Percentiles rank a stretch among this genome's conserved stretches.
Conservation (phyloP, 2,888 invertebrate genomes). For the Herminia tarsipennalis region DNA sequence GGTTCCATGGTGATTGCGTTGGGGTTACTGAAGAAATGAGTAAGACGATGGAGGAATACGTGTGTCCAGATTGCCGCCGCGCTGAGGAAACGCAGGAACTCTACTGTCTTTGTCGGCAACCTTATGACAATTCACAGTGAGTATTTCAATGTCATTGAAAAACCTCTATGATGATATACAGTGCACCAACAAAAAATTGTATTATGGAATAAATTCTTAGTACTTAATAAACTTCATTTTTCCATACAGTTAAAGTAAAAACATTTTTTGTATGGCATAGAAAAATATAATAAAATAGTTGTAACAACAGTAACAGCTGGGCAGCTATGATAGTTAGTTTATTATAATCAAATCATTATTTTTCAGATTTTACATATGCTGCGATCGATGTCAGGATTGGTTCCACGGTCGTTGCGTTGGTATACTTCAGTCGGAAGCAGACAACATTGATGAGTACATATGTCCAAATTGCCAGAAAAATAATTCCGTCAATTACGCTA, state of each 20-base stretch:
- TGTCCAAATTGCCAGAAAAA: slow-evolving; percentile 98
- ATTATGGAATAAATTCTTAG: too few relatives aligned
- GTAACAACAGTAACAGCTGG: too few relatives aligned
- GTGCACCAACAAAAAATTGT: too few relatives aligned
- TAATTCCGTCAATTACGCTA: slow-evolving; percentile 94
- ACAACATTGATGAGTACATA: slow-evolving; percentile 97
- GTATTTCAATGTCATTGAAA: slow-evolving; percentile 58
- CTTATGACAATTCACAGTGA: slow-evolving; percentile 98
- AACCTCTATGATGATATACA: too few relatives aligned
- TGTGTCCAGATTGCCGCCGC: slow-evolving; percentile 94
- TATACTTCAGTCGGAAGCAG: slow-evolving; percentile 96
- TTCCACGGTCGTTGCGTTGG: slow-evolving; percentile 99
- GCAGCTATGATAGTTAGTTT: too few relatives aligned
- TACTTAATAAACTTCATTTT: too few relatives aligned
- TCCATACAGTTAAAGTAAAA: too few relatives aligned
- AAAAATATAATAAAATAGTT: too few relatives aligned
- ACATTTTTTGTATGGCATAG: too few relatives aligned
- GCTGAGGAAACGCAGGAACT: slow-evolving; percentile 96
- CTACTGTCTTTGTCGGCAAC: slow-evolving; percentile 98
- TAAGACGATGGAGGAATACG: slow-evolving; percentile 95
- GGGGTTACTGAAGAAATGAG: slow-evolving; percentile 97
- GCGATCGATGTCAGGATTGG: slow-evolving; percentile 99
- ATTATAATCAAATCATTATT: too few relatives aligned
- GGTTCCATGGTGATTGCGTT: slow-evolving; percentile 99
- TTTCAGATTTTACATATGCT: slow-evolving; percentile 98